Evolutionary conservation across 2,888 invertebrate genomes (phyloP).

Genomic region (Adelphocoris suturalis): DNA sequence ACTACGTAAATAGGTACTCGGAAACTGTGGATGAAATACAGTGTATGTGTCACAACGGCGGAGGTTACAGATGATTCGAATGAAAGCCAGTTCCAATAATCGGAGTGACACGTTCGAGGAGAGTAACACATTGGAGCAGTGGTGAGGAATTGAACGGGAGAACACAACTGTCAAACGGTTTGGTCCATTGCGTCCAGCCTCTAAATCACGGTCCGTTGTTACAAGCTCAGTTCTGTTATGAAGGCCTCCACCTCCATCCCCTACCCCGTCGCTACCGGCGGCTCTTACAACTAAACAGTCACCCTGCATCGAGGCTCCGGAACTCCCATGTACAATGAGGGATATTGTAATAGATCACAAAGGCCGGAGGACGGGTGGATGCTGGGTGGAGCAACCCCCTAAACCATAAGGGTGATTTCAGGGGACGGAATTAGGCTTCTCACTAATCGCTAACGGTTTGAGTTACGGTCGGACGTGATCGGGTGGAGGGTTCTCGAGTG

Average conservation of each 20-base stretch:
- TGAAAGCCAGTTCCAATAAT: conserved; percentile 9
- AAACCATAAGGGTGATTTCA: conserved; percentile 49
- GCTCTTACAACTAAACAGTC: conserved; percentile 54
- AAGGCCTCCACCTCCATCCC: background rate
- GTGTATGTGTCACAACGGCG: no score
- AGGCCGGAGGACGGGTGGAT: background rate
- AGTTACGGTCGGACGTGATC: conserved; percentile 60
- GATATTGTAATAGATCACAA: conserved; percentile 63
- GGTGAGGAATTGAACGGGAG: conserved; percentile 58
- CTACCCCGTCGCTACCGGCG: background rate
- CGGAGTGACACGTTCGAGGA: conserved; percentile 22
- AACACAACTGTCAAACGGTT: conserved; percentile 52
- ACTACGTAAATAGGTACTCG: no score
- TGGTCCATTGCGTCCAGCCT: conserved; percentile 55
- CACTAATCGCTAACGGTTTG: conserved; percentile 57
- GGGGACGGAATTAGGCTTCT: conserved; percentile 45
- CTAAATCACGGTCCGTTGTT: conserved; percentile 61
- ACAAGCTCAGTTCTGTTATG: conserved; percentile 46
- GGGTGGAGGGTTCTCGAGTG: conserved; percentile 20
- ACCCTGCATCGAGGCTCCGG: background rate
- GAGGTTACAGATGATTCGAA: background rate
- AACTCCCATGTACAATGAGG: conserved; percentile 32
- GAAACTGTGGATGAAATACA: no score
- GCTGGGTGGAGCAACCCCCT: background rate
- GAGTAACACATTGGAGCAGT: conserved; percentile 30